Evolutionary conservation across 2,888 invertebrate species (phyloP).

Genomic region (Heliconius charithonia): DNA sequence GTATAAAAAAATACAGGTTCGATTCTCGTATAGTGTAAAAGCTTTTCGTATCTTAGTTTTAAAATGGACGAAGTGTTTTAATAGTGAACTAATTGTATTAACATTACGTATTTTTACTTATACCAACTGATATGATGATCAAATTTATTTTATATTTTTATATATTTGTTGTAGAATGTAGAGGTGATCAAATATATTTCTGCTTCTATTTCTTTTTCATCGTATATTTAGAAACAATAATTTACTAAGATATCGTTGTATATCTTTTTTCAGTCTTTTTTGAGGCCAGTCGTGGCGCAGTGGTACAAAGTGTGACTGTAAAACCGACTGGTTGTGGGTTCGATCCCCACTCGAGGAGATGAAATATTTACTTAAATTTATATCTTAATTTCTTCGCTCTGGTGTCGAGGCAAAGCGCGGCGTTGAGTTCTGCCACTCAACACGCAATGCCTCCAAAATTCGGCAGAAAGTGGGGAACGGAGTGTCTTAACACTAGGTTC

Average conservation of each 20-base stretch:
- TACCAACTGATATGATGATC: background rate
- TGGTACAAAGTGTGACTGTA: too few species aligned
- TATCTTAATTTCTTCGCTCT: too few species aligned
- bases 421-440: too few species aligned
- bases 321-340: too few species aligned
- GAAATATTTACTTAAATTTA: too few species aligned
- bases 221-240: background rate
- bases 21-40: background rate
- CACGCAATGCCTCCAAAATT: too few species aligned
- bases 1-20: background rate
- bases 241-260: background rate
- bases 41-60: background rate
- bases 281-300: too few species aligned
- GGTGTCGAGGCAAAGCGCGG: too few species aligned
- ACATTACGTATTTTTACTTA: background rate
- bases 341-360: too few species aligned
- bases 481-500: too few species aligned
- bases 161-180: background rate
- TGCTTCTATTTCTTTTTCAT: too few species aligned
- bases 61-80: background rate
- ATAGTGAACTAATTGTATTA: background rate
- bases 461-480: too few species aligned
- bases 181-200: background rate
- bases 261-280: slow-evolving; percentile 63
- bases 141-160: background rate